Percentiles rank a stretch among this genome's conserved stretches.
Conservation (phyloP, 2,797 vertebrate genomes). For the Balearica regulorum region DNA sequence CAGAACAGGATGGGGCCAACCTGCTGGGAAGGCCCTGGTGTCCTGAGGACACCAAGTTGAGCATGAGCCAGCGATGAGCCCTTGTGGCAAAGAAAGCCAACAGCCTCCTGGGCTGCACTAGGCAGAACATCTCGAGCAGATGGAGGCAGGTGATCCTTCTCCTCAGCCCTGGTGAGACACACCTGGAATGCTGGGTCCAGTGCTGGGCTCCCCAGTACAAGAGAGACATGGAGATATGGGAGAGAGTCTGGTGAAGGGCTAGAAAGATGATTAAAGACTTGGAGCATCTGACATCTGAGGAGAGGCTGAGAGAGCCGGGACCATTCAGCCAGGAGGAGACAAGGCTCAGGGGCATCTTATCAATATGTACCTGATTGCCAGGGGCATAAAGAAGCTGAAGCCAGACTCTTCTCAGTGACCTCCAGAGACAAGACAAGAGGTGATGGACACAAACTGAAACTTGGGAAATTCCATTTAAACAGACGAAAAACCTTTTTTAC, state of each 20-base stretch:
- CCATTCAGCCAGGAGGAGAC: background rate
- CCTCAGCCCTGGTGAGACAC: background rate
- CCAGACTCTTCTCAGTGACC: background rate
- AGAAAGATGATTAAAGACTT: background rate
- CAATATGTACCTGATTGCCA: background rate
- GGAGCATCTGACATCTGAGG: background rate
- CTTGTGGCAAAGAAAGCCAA: background rate
- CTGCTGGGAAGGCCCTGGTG: background rate
- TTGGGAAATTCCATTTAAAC: background rate
- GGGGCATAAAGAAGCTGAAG: background rate
- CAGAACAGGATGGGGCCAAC: background rate
- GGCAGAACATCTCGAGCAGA: background rate
- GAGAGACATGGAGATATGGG: background rate
- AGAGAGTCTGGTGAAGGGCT: background rate
- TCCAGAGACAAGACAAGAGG: background rate
- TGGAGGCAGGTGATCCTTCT: background rate
- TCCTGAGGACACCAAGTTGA: background rate
- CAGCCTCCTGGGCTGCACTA: background rate
- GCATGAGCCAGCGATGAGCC: rapidly evolving
- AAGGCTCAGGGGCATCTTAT: background rate
- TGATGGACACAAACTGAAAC: background rate
- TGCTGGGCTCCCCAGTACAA: background rate
- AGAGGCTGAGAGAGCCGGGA: background rate
- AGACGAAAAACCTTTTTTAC: background rate
- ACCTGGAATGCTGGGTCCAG: background rate